Evolutionary conservation across 2,888 invertebrate genomes (phyloP).

Genomic region (Lordiphosa andalusiaca): DNA sequence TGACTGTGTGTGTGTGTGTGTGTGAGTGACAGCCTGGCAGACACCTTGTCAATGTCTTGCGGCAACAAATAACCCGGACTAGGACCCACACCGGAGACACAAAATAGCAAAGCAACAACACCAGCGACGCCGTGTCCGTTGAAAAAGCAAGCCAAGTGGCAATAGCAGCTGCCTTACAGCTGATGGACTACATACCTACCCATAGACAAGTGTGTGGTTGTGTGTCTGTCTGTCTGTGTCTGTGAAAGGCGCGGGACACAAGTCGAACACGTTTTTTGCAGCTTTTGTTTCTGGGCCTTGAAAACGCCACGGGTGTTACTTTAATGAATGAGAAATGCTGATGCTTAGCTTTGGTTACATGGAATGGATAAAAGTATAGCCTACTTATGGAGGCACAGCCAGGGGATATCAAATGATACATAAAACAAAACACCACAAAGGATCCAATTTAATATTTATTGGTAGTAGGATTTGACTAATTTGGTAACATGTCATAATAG

Average conservation of each 20-base stretch:
- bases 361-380: constrained; percentile 22
- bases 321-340: constrained; percentile 53
- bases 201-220: constrained; percentile 1
- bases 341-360: constrained; percentile 32
- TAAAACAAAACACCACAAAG: too few relatives aligned
- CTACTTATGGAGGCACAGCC: constrained; percentile 17
- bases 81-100: constrained; percentile 5
- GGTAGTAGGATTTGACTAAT: too few relatives aligned
- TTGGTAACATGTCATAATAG: too few relatives aligned
- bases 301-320: constrained; percentile 54
- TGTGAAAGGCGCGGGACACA: constrained; percentile 11
- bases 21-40: constrained; percentile 40
- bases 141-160: constrained; percentile 31
- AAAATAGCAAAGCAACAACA: constrained; percentile 29
- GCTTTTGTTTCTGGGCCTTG: constrained; percentile 37
- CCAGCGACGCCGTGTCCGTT: constrained; percentile 9
- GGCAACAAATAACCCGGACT: constrained; percentile 50
- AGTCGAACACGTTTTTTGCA: constrained; percentile 26
- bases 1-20: constrained; percentile 28
- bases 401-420: background rate
- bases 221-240: constrained; percentile 5
- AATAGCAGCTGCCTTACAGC: constrained; percentile 29
- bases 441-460: too few relatives aligned
- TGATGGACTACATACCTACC: constrained; percentile 23
- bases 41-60: constrained; percentile 59